Conservation (phyloP, 1,140 invertebrate genomes). For the Mamestra configurata region DNA sequence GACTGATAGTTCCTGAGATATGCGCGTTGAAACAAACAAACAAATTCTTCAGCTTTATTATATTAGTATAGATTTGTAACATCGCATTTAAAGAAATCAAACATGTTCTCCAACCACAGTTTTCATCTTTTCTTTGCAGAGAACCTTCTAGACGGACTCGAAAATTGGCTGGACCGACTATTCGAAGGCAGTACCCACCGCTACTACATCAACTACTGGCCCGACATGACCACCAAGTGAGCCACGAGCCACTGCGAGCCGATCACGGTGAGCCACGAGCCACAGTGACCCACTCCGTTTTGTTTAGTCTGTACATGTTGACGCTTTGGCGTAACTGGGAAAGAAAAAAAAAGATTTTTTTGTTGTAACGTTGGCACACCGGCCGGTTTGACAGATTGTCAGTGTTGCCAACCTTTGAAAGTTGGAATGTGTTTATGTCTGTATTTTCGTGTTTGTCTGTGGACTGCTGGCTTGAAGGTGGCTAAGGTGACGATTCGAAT, state of each 20-base stretch:
- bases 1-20: too few species aligned
- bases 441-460: not conserved
- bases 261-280: slow-evolving; percentile 79
- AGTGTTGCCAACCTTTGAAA: not conserved
- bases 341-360: not conserved
- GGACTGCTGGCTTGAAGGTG: not conserved
- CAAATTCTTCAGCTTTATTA: too few species aligned
- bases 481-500: too few species aligned
- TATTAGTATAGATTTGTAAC: too few species aligned
- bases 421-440: not conserved
- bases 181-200: slow-evolving; percentile 98
- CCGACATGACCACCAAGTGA: slow-evolving; percentile 93
- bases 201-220: slow-evolving; percentile 99
- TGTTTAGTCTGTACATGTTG: not conserved
- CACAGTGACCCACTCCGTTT: slow-evolving; percentile 10
- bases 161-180: slow-evolving; percentile 98
- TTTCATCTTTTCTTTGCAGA: slow-evolving; percentile 86
- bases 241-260: not conserved
- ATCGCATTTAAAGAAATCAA: too few species aligned
- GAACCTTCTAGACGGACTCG: slow-evolving; percentile 96
- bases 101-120: not conserved
- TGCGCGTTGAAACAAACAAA: too few species aligned
- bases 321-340: slow-evolving; percentile 33
- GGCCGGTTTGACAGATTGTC: not conserved
- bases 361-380: not conserved